phyloP scores from a whole-genome alignment of 2,888 invertebrate species.

The Hesperia comma region DNA sequence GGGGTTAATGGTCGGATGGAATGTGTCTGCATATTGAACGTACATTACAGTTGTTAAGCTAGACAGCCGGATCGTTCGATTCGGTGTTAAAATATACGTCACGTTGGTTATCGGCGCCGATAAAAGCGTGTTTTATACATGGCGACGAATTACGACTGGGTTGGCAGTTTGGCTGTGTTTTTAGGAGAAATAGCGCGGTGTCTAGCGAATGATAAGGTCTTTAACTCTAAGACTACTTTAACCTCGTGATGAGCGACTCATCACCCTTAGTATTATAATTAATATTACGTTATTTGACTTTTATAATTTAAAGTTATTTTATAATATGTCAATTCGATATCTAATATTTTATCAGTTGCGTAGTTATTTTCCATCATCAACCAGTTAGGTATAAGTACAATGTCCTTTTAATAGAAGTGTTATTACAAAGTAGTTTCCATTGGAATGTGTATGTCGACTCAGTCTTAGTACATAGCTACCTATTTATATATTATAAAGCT shows the following conservation, averaged over 20 bases:
- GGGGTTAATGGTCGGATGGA: constrained; percentile 16
- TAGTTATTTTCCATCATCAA: no score
- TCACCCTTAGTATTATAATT: no score
- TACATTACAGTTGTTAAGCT: constrained; percentile 11
- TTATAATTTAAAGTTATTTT: no score
- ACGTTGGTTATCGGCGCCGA: neutral
- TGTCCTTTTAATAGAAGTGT: neutral
- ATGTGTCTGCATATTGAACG: constrained; percentile 24
- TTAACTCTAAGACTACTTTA: no score
- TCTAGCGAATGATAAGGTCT: no score
- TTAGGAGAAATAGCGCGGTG: no score
- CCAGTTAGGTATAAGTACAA: neutral
- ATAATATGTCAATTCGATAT: no score
- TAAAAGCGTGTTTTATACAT: neutral
- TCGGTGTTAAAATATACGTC: constrained; percentile 6
- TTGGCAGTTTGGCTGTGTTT: neutral
- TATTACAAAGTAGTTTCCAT: neutral
- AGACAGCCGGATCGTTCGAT: constrained; percentile 8
- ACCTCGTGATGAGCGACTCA: no score
- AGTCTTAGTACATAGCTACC: neutral
- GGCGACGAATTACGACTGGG: neutral
- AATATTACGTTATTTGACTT: no score
- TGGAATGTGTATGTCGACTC: neutral
- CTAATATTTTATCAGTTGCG: no score
- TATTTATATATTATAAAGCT: neutral